Percentiles rank a stretch among this genome's conserved stretches.
These are phyloP conservation scores for Chionomys nivalis DNA, from an alignment of 2,113 vertebrate genomes.

Conservation along the genomic window DNA sequence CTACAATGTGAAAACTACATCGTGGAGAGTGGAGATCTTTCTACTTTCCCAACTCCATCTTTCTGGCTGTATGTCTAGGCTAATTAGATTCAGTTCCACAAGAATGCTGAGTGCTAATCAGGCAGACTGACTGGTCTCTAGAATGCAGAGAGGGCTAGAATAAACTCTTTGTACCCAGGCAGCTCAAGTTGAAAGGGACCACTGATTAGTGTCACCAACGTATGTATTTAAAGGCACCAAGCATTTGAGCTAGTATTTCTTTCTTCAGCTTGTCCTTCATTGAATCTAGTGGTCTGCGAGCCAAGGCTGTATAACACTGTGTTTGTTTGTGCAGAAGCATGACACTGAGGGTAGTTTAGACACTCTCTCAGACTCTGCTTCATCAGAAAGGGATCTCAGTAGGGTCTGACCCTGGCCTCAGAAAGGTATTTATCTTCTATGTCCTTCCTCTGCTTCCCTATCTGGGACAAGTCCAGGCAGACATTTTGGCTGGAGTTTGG, in stretches of 20 bases:
- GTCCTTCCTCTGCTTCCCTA: not conserved
- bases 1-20: not conserved
- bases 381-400: not conserved
- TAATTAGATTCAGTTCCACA: not conserved
- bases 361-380: not conserved
- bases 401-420: not conserved
- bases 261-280: not conserved
- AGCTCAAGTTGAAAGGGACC: not conserved
- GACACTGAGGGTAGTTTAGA: not conserved
- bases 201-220: not conserved
- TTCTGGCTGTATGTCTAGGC: not conserved
- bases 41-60: not conserved
- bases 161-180: not conserved
- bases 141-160: not conserved
- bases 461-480: not conserved
- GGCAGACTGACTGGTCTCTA: not conserved
- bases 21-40: not conserved
- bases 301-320: not conserved
- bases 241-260: not conserved
- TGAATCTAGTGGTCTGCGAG: not conserved
- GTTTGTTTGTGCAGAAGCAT: too few relatives aligned
- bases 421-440: not conserved
- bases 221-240: not conserved
- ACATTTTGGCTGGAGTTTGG: not conserved
- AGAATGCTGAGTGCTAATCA: not conserved